Percentiles rank a stretch among this genome's conserved stretches.
phyloP scores from a whole-genome alignment of 1,140 invertebrate species.

The Paraescarpia echinospica region DNA sequence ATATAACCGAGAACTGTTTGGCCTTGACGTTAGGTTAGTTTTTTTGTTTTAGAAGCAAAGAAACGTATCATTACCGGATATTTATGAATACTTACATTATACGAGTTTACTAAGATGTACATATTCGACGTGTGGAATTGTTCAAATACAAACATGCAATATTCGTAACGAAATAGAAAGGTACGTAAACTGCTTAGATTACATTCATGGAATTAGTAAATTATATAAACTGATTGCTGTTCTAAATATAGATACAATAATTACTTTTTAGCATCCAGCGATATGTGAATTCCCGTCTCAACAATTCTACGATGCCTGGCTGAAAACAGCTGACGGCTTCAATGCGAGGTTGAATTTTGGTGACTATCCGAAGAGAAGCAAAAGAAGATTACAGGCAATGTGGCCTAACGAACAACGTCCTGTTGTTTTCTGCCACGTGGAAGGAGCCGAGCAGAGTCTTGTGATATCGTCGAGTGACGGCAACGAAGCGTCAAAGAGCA shows the following conservation, averaged over 20 bases:
- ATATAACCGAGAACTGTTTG: too few species aligned
- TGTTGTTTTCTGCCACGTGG: too few species aligned
- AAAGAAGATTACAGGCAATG: too few species aligned
- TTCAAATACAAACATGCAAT: not conserved
- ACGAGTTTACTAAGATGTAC: not conserved
- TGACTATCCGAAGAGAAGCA: not conserved
- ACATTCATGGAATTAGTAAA: not conserved
- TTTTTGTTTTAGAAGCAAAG: too few species aligned
- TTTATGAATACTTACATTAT: not conserved
- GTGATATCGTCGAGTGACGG: too few species aligned
- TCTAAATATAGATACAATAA: not conserved
- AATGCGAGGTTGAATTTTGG: not conserved
- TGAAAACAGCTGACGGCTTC: not conserved
- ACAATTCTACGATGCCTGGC: conserved; percentile 40
- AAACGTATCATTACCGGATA: not conserved
- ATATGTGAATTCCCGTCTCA: conserved; percentile 46
- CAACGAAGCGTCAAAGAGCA: too few species aligned
- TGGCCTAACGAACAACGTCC: too few species aligned
- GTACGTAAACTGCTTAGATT: conserved; percentile 13
- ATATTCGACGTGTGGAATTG: not conserved
- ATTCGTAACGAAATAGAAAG: not conserved
- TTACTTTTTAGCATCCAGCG: conserved; percentile 39
- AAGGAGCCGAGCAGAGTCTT: too few species aligned
- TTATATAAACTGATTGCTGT: too few species aligned
- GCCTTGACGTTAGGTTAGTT: too few species aligned